Evolutionary conservation across 2,113 vertebrate species (phyloP), one percentile per base, ranked within the genome.

Genomic region (Setophaga coronata): DNA sequence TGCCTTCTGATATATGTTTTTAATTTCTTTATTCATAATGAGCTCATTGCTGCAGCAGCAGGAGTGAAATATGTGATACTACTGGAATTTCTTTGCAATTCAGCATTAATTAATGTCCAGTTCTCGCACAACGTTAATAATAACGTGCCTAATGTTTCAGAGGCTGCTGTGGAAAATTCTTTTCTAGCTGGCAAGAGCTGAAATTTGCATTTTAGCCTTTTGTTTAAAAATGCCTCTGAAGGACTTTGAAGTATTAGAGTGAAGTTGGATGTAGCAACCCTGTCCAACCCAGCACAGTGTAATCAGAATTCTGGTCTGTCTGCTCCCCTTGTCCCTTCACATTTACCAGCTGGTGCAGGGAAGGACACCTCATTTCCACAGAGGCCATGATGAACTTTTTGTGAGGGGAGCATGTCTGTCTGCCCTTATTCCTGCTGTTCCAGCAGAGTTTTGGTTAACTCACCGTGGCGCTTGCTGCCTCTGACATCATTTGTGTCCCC

Each of bases 101-200:
- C 83, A 74, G 65, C 73, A 23, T 94, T 96, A 96, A 97, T 97
- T 97, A 98, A 85, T 86, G 91, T 93, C 94, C 65, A 87, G 81
- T 96, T 51, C 82, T 94, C 34, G 20, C 65, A 48, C 88, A 67
- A 26, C 2, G 4, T 84, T 92, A 90, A 93, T 90, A 95, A 87
- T 82, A 94, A 77, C 0, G 1, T 61, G 81, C 24, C 57, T 81
- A 15, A 87, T 96, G 38, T 89, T 88, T 67, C 61, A 89, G 76
- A 92, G 70, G 48, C 33, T 5, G 5, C 34, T 91, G 78, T 58
- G 71, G 57, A 53, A 88, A 94, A 61, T 29, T 82, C 51, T 91
- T 53, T 28, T 86, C 24, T 69, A 87, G 50, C 26, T 6, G 5
- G 76, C 65, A 61, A 83, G 69, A 51, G 70, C 18, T 10, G 70